Evolutionary conservation across 2,888 invertebrate genomes (phyloP), one percentile per base, ranked within the genome.

Genomic region (Augiades crinisus): DNA sequence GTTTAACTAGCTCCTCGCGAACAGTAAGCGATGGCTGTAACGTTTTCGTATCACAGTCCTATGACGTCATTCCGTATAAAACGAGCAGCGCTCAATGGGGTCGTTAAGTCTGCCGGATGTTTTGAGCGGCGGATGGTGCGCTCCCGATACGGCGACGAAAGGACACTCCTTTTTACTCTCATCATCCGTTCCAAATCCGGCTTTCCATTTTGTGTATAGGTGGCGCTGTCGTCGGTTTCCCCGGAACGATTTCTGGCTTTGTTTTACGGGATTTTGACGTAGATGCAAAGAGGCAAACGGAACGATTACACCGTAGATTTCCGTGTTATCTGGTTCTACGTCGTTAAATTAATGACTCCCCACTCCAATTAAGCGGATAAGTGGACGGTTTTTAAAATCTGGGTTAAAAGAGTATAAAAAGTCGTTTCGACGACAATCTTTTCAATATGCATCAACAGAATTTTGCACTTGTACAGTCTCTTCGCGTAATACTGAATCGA

Each of bases 71-170:
- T 21, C 21, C n/a, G 41, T 31, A 37, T 36, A 44, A 62, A 55
- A 44, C 50, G 55, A 58, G 52, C 54, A 47, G 5, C 54, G 54
- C 49, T 60, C 60, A 66, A 66, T 64, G 54, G 62, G 63, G 55
- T 64, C 65, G 58, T 63, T 58, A 61, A 57, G 56, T 58, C 57
- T 57, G 53, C 62, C 78, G 76, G 72, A 75, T 70, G 72, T 65
- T 63, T 56, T 54, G 60, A 60, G 55, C 61, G 58, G 57, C 66
- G 68, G 66, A 64, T 51, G 51, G 51, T 51, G 19, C 31, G 44
- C 44, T 44, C 51, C 44, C 43, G 43, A 50, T 50, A 49, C 41
- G 4, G 41, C 31, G 13, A 34, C 34, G 36, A 50, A 21, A 43
- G 50, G 34, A 43, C 36, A 30, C 36, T 37, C 21, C 36, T 50